Conservation (phyloP, 2,888 invertebrate species). For the Synanthedon andrenaeformis region DNA sequence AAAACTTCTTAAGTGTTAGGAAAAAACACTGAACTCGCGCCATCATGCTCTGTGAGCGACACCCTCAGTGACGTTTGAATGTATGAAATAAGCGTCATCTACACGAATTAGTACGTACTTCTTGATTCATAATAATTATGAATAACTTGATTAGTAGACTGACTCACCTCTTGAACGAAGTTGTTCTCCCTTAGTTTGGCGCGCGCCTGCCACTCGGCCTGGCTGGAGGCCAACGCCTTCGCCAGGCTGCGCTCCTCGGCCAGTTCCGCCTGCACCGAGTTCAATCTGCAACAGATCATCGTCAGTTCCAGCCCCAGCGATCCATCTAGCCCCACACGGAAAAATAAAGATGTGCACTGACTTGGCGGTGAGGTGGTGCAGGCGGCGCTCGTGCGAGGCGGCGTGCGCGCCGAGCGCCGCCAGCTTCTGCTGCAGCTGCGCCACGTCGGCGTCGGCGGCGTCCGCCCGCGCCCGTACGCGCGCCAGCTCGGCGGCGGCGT, state of each 20-base stretch:
- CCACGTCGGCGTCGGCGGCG: constrained; percentile 56
- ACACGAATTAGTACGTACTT: too few relatives aligned
- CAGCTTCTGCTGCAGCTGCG: constrained; percentile 64
- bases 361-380: constrained; percentile 73
- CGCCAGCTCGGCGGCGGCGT: constrained; percentile 49
- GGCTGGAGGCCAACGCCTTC: constrained; percentile 40
- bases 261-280: constrained; percentile 76
- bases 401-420: constrained; percentile 74
- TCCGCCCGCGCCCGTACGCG: constrained; percentile 67
- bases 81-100: too few relatives aligned
- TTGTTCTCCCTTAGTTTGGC: constrained; percentile 29
- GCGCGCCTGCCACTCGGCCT: constrained; percentile 47
- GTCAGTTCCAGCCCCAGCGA: too few relatives aligned
- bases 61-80: too few relatives aligned
- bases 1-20: too few relatives aligned
- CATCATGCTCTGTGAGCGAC: too few relatives aligned
- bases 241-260: constrained; percentile 89
- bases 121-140: too few relatives aligned
- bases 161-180: constrained; percentile 30
- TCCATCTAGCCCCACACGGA: too few relatives aligned
- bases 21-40: too few relatives aligned
- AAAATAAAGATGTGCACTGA: constrained; percentile 19
- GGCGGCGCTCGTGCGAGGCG: constrained; percentile 76
- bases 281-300: constrained; percentile 52
- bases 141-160: neutral